Conservation (phyloP, 2,888 invertebrate genomes). For the Rugalucina vietnamica region DNA sequence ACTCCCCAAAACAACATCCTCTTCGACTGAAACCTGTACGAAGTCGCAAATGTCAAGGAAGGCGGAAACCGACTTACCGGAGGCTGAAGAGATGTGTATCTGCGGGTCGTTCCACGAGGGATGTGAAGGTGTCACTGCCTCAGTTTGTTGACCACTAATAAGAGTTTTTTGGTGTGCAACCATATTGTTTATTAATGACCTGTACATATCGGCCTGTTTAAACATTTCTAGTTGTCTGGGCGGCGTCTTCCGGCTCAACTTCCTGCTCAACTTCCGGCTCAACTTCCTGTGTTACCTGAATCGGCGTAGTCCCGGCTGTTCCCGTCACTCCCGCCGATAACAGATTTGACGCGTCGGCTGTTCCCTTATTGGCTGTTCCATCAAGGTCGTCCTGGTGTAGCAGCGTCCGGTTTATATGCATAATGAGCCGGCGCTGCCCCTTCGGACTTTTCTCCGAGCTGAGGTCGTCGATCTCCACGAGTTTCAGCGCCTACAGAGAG, state of each 20-base stretch:
- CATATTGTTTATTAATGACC: background rate
- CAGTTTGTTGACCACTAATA: background rate
- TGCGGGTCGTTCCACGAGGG: background rate
- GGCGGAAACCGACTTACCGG: background rate
- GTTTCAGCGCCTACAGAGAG: background rate
- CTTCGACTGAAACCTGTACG: background rate
- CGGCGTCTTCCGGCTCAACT: background rate
- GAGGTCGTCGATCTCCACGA: background rate
- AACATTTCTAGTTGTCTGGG: background rate
- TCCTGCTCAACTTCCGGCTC: background rate
- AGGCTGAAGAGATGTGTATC: background rate
- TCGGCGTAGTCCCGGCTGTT: background rate
- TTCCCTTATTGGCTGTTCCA: background rate
- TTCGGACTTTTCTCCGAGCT: background rate
- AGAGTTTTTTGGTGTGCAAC: background rate
- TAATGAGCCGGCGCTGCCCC: background rate
- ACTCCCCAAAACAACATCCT: background rate
- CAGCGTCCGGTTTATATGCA: background rate
- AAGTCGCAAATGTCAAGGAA: background rate
- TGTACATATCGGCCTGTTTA: background rate
- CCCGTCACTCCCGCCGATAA: too few species aligned
- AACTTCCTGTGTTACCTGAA: background rate
- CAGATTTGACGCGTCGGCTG: background rate
- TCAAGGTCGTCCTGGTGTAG: too few species aligned
- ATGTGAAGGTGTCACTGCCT: background rate